phyloP scores from a whole-genome alignment of 2,113 vertebrate genomes.

The Cryptotis parvus region DNA sequence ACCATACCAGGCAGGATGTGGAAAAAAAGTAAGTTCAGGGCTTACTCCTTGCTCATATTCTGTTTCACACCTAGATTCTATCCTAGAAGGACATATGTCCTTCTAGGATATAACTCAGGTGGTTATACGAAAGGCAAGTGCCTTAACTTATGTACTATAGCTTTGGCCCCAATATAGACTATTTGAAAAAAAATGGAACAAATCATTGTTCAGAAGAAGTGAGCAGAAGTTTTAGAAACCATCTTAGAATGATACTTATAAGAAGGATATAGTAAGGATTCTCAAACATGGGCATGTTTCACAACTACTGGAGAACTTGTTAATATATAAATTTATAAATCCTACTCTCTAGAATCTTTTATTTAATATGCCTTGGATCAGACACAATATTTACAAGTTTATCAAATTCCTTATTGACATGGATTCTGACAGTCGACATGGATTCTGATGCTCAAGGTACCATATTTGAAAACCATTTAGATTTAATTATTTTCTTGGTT shows the following conservation, averaged over 20 bases:
- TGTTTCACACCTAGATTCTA: too few species aligned
- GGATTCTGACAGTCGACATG: background rate
- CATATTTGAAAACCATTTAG: background rate
- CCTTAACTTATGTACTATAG: too few species aligned
- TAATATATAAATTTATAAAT: background rate
- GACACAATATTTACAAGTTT: background rate
- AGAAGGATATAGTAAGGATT: background rate
- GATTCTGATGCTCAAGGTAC: background rate
- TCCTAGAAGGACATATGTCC: too few species aligned
- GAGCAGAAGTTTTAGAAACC: background rate
- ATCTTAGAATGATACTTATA: background rate
- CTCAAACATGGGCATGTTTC: background rate
- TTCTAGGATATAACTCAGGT: too few species aligned
- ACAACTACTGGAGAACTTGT: background rate
- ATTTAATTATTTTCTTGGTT: background rate
- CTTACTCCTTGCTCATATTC: background rate
- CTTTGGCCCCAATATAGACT: too few species aligned
- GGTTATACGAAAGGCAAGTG: too few species aligned
- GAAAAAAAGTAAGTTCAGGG: background rate
- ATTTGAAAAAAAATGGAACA: too few species aligned
- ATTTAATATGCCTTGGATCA: background rate
- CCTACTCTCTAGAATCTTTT: background rate
- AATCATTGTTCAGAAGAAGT: background rate
- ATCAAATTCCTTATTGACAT: background rate
- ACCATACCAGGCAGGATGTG: too few species aligned